Percentiles rank a stretch among this genome's conserved stretches.
These are phyloP conservation scores for Macrotis lagotis DNA, from an alignment of 2,113 vertebrate genomes.

Conservation along the genomic window DNA sequence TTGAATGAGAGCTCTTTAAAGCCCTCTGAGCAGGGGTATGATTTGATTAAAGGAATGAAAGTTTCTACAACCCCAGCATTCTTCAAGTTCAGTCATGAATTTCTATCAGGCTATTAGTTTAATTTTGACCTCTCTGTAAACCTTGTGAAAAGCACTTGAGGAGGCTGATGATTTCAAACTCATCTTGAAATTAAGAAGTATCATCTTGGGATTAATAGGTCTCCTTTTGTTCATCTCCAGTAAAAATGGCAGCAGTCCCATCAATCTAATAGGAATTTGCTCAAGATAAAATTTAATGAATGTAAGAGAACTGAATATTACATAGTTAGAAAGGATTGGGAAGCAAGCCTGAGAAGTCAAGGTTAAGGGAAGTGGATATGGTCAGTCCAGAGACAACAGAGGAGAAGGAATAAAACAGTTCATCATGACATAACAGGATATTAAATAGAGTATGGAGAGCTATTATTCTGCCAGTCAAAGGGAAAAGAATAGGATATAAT, in stretches of 20 bases:
- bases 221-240: conserved; percentile 54
- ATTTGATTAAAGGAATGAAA: conserved; percentile 49
- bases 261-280: conserved; percentile 46
- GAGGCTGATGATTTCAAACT: conserved; percentile 65
- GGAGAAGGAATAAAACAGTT: conserved; percentile 25
- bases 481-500: conserved; percentile 39
- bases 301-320: conserved; percentile 23
- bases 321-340: conserved; percentile 20
- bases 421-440: conserved; percentile 41
- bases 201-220: conserved; percentile 55
- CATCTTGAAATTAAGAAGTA: conserved; percentile 75
- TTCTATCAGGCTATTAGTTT: conserved; percentile 72
- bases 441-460: conserved; percentile 43
- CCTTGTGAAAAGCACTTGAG: conserved; percentile 65
- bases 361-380: conserved; percentile 42
- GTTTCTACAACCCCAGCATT: conserved; percentile 47
- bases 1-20: conserved; percentile 21
- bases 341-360: conserved; percentile 53
- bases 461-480: conserved; percentile 52
- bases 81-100: conserved; percentile 64
- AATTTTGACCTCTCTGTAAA: conserved; percentile 62
- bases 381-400: conserved; percentile 33
- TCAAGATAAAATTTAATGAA: conserved; percentile 57
- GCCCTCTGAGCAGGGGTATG: conserved; percentile 4
- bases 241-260: conserved; percentile 47